Conservation (phyloP, 2,113 vertebrate species). For the Phyllostomus hastatus region DNA sequence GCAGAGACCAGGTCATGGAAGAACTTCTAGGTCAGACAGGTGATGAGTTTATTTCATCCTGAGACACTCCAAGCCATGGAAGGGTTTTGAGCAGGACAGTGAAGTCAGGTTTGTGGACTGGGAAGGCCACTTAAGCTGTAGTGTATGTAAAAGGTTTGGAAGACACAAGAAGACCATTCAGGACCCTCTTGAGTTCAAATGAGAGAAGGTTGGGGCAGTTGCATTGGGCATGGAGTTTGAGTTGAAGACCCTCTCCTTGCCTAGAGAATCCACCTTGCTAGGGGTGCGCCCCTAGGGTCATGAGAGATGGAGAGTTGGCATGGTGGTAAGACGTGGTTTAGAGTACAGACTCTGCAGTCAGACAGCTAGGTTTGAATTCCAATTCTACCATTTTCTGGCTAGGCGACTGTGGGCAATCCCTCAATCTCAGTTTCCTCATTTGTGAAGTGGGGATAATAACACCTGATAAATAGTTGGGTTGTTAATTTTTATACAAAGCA, state of each 20-base stretch:
- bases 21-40: neutral
- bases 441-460: neutral
- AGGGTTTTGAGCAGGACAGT: neutral
- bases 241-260: neutral
- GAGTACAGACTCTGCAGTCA: neutral
- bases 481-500: neutral
- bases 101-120: constrained; percentile 20
- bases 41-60: neutral
- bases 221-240: neutral
- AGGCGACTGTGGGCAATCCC: neutral
- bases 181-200: neutral
- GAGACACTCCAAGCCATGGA: neutral
- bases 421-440: neutral
- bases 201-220: neutral
- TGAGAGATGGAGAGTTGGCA: neutral
- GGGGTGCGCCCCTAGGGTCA: neutral
- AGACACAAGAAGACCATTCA: neutral
- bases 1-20: constrained; percentile 8
- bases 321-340: neutral
- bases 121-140: neutral
- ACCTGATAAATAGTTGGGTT: neutral
- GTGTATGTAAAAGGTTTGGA: neutral
- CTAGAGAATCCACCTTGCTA: neutral
- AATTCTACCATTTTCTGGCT: neutral
- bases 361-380: neutral